Evolutionary conservation across 2,888 invertebrate species (phyloP).

Genomic region (Melieria omissa): DNA sequence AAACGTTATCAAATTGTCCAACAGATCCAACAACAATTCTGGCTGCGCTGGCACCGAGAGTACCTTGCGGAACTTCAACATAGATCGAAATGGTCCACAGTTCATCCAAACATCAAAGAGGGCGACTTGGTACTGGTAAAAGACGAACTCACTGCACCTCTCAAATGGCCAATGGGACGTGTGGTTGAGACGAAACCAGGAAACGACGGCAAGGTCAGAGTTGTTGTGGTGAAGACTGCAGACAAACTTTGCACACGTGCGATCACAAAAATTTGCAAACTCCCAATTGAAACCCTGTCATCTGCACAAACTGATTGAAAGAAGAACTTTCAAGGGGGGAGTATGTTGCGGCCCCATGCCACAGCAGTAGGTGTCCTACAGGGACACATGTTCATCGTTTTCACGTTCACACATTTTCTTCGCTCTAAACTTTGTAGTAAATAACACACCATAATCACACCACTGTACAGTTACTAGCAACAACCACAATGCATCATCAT

Average conservation of each 20-base stretch:
- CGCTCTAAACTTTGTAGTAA: no score
- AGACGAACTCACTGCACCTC: slow-evolving; percentile 1
- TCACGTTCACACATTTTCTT: no score
- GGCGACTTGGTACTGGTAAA: not conserved
- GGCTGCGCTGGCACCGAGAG: slow-evolving; percentile 36
- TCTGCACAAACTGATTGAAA: no score
- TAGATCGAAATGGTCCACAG: slow-evolving; percentile 22
- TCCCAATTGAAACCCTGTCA: not conserved
- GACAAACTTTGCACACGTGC: not conserved
- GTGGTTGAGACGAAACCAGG: not conserved
- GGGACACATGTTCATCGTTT: no score
- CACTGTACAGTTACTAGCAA: no score
- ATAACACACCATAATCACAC: no score
- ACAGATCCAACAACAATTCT: slow-evolving; percentile 35
- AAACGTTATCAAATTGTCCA: slow-evolving; percentile 31
- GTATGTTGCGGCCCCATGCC: no score
- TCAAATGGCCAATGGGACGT: slow-evolving; percentile 17
- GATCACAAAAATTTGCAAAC: not conserved
- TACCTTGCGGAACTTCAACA: slow-evolving; percentile 28
- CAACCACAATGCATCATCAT: no score
- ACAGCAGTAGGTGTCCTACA: no score
- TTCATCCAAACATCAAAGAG: no score
- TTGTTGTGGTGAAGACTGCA: slow-evolving; percentile 1
- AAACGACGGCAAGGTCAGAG: not conserved
- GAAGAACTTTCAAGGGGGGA: no score